A percentile compares a stretch with the other conserved stretches of the same genome.
phyloP scores from a whole-genome alignment of 2,888 invertebrate genomes.

The Machimus rusticus region DNA sequence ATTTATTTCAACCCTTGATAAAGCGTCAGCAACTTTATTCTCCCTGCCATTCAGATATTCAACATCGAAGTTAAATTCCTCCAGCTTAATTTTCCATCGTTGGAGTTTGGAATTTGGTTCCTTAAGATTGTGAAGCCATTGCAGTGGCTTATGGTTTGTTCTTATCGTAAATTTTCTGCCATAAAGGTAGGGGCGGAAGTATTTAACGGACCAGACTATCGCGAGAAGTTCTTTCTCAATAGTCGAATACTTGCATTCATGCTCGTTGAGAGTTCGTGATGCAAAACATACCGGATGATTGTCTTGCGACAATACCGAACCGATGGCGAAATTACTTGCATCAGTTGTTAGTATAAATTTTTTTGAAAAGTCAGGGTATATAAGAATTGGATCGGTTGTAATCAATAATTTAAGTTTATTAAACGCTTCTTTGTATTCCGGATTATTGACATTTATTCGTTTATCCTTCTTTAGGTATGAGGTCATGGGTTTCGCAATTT shows the following conservation, averaged over 20 bases:
- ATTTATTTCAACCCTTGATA: constrained; percentile 33
- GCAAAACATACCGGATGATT: constrained; percentile 26
- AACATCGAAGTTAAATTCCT: constrained; percentile 40
- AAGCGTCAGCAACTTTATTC: constrained; percentile 41
- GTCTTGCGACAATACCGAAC: not conserved
- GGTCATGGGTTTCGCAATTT: constrained; percentile 20
- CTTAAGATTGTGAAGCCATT: constrained; percentile 44
- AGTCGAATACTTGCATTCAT: constrained; percentile 31
- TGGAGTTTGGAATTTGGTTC: constrained; percentile 42
- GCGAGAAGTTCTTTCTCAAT: constrained; percentile 42
- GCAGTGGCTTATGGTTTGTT: constrained; percentile 42
- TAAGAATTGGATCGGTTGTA: not conserved
- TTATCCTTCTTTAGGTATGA: constrained; percentile 39
- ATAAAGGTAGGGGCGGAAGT: constrained; percentile 39
- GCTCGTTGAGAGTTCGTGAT: constrained; percentile 34
- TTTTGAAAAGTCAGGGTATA: constrained; percentile 24
- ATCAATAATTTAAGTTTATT: not conserved
- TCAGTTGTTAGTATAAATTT: not conserved
- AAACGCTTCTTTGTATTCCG: not conserved
- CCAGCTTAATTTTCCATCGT: constrained; percentile 39
- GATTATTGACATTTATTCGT: constrained; percentile 18
- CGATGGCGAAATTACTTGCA: not conserved
- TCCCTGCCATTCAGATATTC: constrained; percentile 48
- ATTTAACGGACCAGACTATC: constrained; percentile 27
- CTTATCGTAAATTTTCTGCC: constrained; percentile 36